phyloP scores from a whole-genome alignment of 2,888 invertebrate species.

The Polydrusus pterygomalis region DNA sequence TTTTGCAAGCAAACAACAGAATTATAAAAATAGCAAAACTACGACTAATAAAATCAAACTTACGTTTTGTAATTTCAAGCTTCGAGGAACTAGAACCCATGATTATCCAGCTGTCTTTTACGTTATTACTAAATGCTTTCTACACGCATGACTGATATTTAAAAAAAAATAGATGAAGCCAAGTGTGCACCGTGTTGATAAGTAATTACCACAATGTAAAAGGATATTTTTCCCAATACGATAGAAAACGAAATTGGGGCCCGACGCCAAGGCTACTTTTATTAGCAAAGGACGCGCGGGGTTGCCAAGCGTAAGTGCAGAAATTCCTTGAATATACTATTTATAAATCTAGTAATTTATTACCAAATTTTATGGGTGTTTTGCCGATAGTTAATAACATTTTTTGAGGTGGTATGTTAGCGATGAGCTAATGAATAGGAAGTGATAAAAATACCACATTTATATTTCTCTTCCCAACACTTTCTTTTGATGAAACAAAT shows the following conservation, averaged over 20 bases:
- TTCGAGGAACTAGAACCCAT: conserved; percentile 50
- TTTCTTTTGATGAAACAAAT: too few species aligned
- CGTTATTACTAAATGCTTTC: background rate
- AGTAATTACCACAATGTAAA: conserved; percentile 16
- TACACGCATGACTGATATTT: background rate
- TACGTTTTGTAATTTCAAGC: conserved; percentile 48
- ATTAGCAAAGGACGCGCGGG: background rate
- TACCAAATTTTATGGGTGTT: too few species aligned
- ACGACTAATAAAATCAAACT: conserved; percentile 18
- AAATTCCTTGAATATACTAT: background rate
- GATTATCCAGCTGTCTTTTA: background rate
- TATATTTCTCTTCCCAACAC: too few species aligned
- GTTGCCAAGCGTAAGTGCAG: conserved; percentile 1
- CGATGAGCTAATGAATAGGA: too few species aligned
- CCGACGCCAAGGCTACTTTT: conserved; percentile 13
- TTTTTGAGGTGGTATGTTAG: too few species aligned
- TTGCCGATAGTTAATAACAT: too few species aligned
- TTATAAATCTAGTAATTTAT: too few species aligned
- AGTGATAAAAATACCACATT: too few species aligned
- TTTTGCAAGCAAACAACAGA: background rate
- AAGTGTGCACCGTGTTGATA: conserved; percentile 4
- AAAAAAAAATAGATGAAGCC: background rate
- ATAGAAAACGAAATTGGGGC: conserved; percentile 12
- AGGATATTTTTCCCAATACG: conserved; percentile 44
- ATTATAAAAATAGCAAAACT: background rate